Base-by-base conservation (phyloP, 2,113 vertebrate genomes). In the Trichomycterus rosablanca region DNA sequence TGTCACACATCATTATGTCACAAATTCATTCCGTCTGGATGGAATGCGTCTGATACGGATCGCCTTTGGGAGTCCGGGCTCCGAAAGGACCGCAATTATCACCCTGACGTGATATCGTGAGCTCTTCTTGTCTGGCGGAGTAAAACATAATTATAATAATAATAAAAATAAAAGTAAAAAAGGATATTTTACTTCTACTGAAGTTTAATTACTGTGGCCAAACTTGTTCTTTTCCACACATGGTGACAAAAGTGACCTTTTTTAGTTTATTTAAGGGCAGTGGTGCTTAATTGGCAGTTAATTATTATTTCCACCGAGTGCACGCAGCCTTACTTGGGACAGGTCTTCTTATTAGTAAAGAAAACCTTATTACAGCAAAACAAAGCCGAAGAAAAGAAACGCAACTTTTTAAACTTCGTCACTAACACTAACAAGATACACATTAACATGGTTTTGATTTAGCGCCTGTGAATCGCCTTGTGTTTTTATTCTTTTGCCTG, bases 201-300 rank as follows among this genome's bases (percentile, higher is more conserved):
- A 63, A 58, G 59, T 62, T 75, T 72, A 75, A 70, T 75, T 75
- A 72, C 62, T 54, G 26, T 23, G 57, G 55, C 58, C 62, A 72
- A 72, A 72, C 67, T 19, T 67, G 28, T 54, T 42, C 42, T 48
- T 75, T 78, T 76, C 66, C 63, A 75, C 75, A 70, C 56, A 63
- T 70, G 74, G 63, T 66, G 70, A 72, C 77, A 79, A 84, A 69
- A 70, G 35, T 60, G 74, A 73, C 80, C 79, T 74, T 78, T 73
- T 81, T 78, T 76, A 64, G 74, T 77, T 80, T 76, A 73, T 78
- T 80, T 70, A 71, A 73, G 83, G 77, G 76, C 77, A 83, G 71
- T 66, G 48, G 74, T 74, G 73, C 75, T 85, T 86, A 87, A 88
- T 85, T 86, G 81, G 82, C 79, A 80, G 80, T 81, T 86, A 84